These are phyloP conservation scores for Ctenosaura bakeri DNA, from an alignment of 2,797 vertebrate genomes.

Conservation along the genomic window DNA sequence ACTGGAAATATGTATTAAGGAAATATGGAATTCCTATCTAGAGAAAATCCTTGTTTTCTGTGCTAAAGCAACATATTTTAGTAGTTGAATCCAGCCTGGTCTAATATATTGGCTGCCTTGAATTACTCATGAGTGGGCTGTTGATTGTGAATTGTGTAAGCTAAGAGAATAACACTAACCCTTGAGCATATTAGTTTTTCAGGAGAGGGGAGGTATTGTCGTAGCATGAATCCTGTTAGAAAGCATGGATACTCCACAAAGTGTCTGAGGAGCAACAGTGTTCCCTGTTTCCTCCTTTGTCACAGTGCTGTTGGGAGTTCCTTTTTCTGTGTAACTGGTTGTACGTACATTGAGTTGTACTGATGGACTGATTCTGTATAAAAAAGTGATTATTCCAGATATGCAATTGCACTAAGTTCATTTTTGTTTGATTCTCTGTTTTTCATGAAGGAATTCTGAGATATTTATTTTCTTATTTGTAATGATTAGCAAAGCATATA, in stretches of 20 bases:
- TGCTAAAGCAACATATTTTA: neutral
- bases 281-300: neutral
- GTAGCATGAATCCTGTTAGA: neutral
- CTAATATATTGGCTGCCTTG: neutral
- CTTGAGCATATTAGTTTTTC: neutral
- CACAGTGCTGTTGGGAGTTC: accelerated
- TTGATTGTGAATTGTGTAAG: neutral
- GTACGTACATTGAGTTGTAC: no score
- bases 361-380: no score
- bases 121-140: neutral
- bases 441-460: neutral
- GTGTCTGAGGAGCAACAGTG: neutral
- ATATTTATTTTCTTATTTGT: neutral
- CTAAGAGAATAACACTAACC: neutral
- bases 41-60: neutral
- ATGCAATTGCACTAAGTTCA: constrained; percentile 31
- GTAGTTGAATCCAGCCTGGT: neutral
- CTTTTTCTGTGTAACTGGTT: neutral
- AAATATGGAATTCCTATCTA: neutral
- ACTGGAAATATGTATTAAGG: constrained; percentile 16
- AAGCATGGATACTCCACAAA: neutral
- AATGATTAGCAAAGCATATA: neutral
- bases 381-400: neutral
- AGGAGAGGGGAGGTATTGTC: neutral
- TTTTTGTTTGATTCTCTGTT: constrained; percentile 29